Percentiles rank a stretch among this genome's conserved stretches.
Evolutionary conservation across 2,113 vertebrate species (phyloP).

Genomic region (Ascaphus truei): DNA sequence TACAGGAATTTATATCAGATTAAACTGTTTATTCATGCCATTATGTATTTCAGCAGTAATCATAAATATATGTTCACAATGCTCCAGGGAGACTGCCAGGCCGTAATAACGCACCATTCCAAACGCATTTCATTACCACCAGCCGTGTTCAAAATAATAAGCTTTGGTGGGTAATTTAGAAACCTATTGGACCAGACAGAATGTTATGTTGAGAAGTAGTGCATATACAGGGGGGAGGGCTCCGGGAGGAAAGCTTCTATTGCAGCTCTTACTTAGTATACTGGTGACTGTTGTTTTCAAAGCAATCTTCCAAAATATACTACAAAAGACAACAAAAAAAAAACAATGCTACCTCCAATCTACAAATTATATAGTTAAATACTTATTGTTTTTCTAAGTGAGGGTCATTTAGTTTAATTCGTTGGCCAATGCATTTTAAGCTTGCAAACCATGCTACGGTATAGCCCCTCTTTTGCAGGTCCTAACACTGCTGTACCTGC

Average conservation of each 20-base stretch:
- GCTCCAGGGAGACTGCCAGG: not conserved
- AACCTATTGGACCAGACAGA: constrained; percentile 46
- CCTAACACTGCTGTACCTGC: too few species aligned
- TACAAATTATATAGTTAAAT: too few species aligned
- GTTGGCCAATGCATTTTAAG: too few species aligned
- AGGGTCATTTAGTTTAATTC: too few species aligned
- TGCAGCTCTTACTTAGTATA: not conserved
- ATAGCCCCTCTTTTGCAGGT: too few species aligned
- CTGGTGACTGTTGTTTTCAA: constrained; percentile 24
- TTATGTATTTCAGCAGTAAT: constrained; percentile 31
- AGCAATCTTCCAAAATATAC: constrained; percentile 20
- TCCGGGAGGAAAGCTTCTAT: not conserved
- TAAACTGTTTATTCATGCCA: constrained; percentile 33
- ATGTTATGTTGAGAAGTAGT: not conserved
- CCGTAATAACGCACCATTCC: not conserved
- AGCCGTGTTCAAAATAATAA: constrained; percentile 50
- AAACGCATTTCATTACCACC: constrained; percentile 36
- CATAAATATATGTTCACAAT: not conserved
- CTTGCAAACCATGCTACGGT: too few species aligned
- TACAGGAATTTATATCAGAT: constrained; percentile 23
- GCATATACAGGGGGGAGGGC: constrained; percentile 18
- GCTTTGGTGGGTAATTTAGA: constrained; percentile 49
- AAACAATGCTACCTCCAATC: too few species aligned
- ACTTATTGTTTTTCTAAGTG: too few species aligned
- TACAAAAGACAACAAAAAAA: too few species aligned